Evolutionary conservation across 2,113 vertebrate genomes (phyloP).

Genomic region (Nettapus auritus): DNA sequence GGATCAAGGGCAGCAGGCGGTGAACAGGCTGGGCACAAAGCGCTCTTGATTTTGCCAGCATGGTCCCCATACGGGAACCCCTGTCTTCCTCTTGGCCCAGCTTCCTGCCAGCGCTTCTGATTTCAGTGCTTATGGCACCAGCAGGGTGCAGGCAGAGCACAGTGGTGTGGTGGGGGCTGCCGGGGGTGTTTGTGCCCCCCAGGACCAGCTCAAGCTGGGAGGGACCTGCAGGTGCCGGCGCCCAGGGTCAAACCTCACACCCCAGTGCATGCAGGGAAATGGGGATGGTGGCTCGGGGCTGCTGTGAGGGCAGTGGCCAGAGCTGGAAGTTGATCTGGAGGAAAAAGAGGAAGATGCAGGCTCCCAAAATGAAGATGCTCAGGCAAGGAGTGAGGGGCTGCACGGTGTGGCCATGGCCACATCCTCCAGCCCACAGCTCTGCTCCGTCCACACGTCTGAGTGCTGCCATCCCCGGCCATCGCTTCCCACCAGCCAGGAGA

Average conservation of each 20-base stretch:
- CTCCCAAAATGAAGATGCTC: not conserved
- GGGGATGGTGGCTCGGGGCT: not conserved
- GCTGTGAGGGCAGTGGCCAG: not conserved
- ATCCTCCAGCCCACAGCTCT: not conserved
- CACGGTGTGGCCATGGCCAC: fast-evolving
- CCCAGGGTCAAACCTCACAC: not conserved
- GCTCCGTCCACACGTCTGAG: fast-evolving
- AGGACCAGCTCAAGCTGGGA: not conserved
- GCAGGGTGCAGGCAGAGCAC: not conserved
- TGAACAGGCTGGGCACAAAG: not conserved
- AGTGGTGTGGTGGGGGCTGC: not conserved
- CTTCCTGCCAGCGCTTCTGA: not conserved
- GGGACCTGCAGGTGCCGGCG: not conserved
- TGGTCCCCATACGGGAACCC: not conserved
- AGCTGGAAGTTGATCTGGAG: not conserved
- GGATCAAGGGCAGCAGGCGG: not conserved
- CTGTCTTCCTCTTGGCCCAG: not conserved
- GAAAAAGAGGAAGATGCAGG: not conserved
- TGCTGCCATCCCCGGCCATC: not conserved
- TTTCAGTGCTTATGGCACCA: fast-evolving
- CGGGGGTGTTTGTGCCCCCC: not conserved
- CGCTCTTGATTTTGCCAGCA: not conserved
- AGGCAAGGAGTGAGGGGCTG: fast-evolving
- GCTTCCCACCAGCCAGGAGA: not conserved
- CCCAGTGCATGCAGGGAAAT: fast-evolving